Evolutionary conservation across 1,140 invertebrate species (phyloP).

Genomic region (Drosophila truncata): DNA sequence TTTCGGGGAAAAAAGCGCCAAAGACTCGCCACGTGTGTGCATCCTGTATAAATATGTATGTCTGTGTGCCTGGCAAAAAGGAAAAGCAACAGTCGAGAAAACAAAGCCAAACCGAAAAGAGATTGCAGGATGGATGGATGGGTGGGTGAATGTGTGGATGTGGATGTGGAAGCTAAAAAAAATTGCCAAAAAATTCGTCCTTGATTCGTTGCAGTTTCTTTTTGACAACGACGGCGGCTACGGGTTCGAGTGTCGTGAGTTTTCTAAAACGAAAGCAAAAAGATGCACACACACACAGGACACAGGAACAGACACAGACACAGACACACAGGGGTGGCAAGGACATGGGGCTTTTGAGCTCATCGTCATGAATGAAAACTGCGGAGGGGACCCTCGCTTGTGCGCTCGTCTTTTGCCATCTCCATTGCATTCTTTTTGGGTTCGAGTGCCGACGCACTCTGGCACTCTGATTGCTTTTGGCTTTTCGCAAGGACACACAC

Average conservation of each 20-base stretch:
- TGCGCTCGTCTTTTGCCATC: constrained; percentile 60
- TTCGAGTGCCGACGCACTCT: constrained; percentile 7
- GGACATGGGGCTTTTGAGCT: constrained; percentile 57
- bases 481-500: constrained; percentile 12
- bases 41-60: not conserved
- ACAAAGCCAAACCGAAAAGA: constrained; percentile 52
- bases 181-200: constrained; percentile 84
- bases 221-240: constrained; percentile 45
- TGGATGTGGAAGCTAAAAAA: constrained; percentile 43
- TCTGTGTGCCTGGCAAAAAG: constrained; percentile 24
- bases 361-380: constrained; percentile 69
- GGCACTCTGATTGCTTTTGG: constrained; percentile 30
- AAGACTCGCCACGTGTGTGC: constrained; percentile 29
- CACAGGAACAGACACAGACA: too few relatives aligned
- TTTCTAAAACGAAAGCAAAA: constrained; percentile 83
- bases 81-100: constrained; percentile 38
- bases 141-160: not conserved
- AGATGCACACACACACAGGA: constrained; percentile 62
- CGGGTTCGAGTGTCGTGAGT: constrained; percentile 70
- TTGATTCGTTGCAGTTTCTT: constrained; percentile 85
- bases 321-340: constrained; percentile 43
- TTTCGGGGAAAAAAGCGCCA: constrained; percentile 40
- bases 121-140: constrained; percentile 10
- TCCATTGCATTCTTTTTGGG: constrained; percentile 68
- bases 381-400: not conserved